Evolutionary conservation across 2,797 vertebrate genomes (phyloP).

Genomic region (Hydrophis major): DNA sequence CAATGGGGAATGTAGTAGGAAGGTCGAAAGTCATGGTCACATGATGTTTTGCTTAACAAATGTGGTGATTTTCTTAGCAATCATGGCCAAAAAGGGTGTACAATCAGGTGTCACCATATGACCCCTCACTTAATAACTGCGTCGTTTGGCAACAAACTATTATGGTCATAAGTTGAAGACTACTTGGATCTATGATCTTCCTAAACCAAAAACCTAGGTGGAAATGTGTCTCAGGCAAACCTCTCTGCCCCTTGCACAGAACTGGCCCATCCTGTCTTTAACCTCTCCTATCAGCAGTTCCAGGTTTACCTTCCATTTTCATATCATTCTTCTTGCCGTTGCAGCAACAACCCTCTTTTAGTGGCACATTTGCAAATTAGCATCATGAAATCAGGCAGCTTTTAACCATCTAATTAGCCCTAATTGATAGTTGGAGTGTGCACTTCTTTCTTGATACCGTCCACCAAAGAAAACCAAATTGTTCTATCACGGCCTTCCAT

Average conservation of each 20-base stretch:
- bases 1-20: background rate
- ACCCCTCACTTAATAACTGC: background rate
- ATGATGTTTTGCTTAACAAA: background rate
- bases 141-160: background rate
- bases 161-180: background rate
- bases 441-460: background rate
- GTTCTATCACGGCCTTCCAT: background rate
- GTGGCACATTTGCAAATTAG: conserved; percentile 45
- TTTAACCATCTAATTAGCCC: conserved; percentile 29
- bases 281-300: conserved; percentile 61
- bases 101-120: background rate
- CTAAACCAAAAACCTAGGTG: conserved; percentile 60
- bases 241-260: conserved; percentile 51
- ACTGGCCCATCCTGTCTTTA: conserved; percentile 37
- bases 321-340: conserved; percentile 30
- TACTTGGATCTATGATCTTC: conserved; percentile 10
- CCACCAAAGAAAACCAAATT: conserved; percentile 7
- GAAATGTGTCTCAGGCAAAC: conserved; percentile 55
- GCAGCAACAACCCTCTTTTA: conserved; percentile 36
- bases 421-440: background rate
- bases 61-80: background rate
- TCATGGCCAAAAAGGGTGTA: background rate
- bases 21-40: background rate
- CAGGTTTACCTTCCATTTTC: conserved; percentile 47
- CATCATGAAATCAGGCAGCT: conserved; percentile 23